A percentile compares a stretch with the other conserved stretches of the same genome.
Evolutionary conservation across 2,888 invertebrate genomes (phyloP).

Genomic region (Pseudolycoriella hygida): DNA sequence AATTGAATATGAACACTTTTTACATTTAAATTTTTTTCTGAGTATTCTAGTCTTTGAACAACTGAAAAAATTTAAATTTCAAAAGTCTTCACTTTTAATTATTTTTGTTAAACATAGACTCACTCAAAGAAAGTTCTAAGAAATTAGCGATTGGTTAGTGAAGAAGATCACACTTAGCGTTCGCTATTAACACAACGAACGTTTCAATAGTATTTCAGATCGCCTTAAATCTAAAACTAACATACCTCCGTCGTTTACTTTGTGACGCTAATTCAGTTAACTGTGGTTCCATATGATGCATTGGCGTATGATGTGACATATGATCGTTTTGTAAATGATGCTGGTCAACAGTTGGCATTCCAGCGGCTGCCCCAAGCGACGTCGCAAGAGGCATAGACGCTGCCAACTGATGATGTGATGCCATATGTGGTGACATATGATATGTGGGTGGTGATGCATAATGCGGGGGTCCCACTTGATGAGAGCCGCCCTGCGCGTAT

Average conservation of each 20-base stretch:
- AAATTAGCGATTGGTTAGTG: no score
- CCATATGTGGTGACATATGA: background rate
- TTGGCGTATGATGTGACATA: background rate
- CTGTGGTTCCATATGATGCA: background rate
- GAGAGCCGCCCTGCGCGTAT: background rate
- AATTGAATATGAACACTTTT: no score
- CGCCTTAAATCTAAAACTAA: no score
- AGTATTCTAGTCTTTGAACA: no score
- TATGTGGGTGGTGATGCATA: conserved; percentile 1
- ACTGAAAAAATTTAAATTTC: no score
- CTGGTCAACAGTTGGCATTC: background rate
- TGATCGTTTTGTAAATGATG: background rate
- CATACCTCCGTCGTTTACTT: background rate
- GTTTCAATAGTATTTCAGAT: no score
- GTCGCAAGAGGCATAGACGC: background rate
- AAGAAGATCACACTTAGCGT: no score
- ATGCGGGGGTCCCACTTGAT: background rate
- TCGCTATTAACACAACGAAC: no score
- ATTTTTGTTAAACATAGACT: no score
- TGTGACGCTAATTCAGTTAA: background rate
- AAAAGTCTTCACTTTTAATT: no score
- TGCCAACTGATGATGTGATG: background rate
- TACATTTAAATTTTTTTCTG: no score
- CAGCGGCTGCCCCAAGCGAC: background rate
- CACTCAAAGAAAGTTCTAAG: no score